These are phyloP conservation scores for Arge pagana DNA, from an alignment of 2,888 invertebrate genomes.

Conservation along the genomic window DNA sequence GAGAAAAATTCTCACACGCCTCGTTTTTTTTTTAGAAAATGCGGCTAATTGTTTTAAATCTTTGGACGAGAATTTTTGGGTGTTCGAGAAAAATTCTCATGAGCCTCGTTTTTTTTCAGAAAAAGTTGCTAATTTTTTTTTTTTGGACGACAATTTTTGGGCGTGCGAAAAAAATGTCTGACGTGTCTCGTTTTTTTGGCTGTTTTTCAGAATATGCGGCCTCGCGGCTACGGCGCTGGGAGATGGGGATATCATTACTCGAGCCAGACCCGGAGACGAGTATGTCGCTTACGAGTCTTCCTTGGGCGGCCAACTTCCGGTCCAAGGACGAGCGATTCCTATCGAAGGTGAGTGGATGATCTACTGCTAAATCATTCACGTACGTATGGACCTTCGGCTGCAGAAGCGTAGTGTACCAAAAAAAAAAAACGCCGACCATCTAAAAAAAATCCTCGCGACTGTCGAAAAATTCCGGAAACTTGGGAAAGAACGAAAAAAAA, in stretches of 20 bases:
- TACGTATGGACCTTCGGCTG: too few species aligned
- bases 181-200: too few species aligned
- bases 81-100: slow-evolving; percentile 1
- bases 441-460: too few species aligned
- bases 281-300: slow-evolving; percentile 67
- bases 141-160: too few species aligned
- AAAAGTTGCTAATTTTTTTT: not conserved
- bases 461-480: too few species aligned
- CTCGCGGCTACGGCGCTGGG: slow-evolving; percentile 58
- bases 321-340: slow-evolving; percentile 33
- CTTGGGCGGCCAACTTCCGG: slow-evolving; percentile 29
- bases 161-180: too few species aligned
- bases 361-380: too few species aligned
- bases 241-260: slow-evolving; percentile 67
- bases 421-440: too few species aligned
- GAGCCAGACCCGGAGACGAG: slow-evolving; percentile 69
- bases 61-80: too few species aligned
- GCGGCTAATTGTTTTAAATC: not conserved
- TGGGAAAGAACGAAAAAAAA: too few species aligned
- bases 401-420: too few species aligned
- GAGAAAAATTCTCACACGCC: not conserved
- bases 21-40: not conserved
- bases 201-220: slow-evolving; percentile 63
- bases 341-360: slow-evolving; percentile 36
- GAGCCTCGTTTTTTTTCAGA: not conserved